phyloP scores from a whole-genome alignment of 2,113 vertebrate species.

The Nannobrachium achirus region DNA sequence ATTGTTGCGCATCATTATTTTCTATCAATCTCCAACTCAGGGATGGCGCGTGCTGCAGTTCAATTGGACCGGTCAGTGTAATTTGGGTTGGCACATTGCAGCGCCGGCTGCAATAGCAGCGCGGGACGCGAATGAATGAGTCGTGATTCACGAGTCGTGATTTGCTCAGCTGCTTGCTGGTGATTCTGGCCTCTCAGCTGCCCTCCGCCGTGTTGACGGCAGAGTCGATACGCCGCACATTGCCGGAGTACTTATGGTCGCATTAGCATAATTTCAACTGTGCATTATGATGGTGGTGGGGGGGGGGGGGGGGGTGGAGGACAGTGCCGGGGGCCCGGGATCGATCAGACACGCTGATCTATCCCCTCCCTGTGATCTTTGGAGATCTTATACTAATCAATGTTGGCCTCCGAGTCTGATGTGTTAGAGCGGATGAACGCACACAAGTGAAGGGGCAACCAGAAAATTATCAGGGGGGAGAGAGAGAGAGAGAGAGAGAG shows the following conservation, averaged over 20 bases:
- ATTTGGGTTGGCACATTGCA: too few relatives aligned
- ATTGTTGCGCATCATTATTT: too few relatives aligned
- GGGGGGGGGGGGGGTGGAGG: not conserved
- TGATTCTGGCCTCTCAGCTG: not conserved
- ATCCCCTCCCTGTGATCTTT: not conserved
- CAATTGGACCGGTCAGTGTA: too few relatives aligned
- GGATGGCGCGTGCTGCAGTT: too few relatives aligned
- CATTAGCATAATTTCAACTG: conserved; percentile 10
- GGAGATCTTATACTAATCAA: not conserved
- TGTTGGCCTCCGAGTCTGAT: not conserved
- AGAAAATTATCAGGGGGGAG: not conserved
- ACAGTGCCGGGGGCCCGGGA: not conserved
- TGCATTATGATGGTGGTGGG: not conserved
- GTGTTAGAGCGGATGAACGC: not conserved
- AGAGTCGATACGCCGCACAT: not conserved
- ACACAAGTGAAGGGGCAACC: not conserved
- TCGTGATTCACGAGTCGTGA: not conserved
- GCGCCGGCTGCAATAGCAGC: too few relatives aligned
- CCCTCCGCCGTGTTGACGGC: not conserved
- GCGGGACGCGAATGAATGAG: too few relatives aligned
- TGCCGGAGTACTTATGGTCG: not conserved
- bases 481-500: too few relatives aligned
- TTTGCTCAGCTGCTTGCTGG: not conserved
- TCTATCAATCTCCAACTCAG: too few relatives aligned
- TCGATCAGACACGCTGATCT: not conserved